Conservation (phyloP, 2,113 vertebrate species). For the Seriola dumerili region DNA sequence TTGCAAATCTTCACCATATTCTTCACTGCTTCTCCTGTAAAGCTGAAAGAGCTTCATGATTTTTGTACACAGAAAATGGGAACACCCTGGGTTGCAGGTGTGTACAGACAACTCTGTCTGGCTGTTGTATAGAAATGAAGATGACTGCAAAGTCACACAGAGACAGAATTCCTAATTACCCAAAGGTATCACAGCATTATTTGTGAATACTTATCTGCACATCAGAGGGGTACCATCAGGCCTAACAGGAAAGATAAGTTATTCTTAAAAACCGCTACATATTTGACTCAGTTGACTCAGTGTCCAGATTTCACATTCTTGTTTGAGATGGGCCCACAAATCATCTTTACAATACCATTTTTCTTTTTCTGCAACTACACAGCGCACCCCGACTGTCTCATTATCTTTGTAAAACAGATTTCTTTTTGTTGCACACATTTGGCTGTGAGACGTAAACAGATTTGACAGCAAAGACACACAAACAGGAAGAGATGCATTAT, state of each 20-base stretch:
- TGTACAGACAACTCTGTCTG: not conserved
- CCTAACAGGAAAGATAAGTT: not conserved
- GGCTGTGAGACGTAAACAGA: slow-evolving; percentile 34
- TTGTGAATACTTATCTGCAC: not conserved
- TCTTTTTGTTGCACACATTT: slow-evolving; percentile 42
- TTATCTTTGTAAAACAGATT: slow-evolving; percentile 41
- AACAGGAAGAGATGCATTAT: slow-evolving; percentile 67
- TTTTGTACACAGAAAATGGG: not conserved
- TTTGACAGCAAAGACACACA: slow-evolving; percentile 55
- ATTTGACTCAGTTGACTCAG: not conserved
- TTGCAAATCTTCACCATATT: not conserved
- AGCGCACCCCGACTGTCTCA: not conserved
- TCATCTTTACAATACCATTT: not conserved
- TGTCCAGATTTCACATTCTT: not conserved
- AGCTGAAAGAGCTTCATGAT: not conserved
- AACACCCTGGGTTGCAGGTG: not conserved
- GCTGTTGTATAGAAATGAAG: not conserved
- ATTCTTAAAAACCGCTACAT: not conserved
- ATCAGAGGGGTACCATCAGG: not conserved
- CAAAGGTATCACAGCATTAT: not conserved
- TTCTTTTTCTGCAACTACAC: not conserved
- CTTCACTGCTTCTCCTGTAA: not conserved
- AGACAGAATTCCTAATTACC: slow-evolving; percentile 1
- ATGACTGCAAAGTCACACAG: slow-evolving; percentile 27
- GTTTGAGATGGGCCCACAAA: not conserved